phyloP scores from a whole-genome alignment of 2,888 invertebrate species.

The Lymantria monacha region DNA sequence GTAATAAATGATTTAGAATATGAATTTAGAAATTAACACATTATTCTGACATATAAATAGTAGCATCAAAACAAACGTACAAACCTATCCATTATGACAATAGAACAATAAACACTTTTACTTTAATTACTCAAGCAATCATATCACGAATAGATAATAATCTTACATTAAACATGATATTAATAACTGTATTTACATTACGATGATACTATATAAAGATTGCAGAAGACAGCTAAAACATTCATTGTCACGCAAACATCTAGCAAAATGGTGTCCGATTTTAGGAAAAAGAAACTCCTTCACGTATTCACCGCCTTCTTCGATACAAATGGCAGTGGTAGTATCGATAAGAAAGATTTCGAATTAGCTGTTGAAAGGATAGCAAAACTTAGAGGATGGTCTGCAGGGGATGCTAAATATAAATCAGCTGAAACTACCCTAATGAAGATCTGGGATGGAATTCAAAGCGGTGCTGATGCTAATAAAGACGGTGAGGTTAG shows the following conservation, averaged over 20 bases:
- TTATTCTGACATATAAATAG: too few relatives aligned
- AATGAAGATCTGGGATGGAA: slow-evolving; percentile 91
- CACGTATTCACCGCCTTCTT: slow-evolving; percentile 94
- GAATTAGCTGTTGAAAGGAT: slow-evolving; percentile 93
- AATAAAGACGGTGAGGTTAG: slow-evolving; percentile 92
- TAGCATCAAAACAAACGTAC: neutral
- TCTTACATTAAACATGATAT: slow-evolving; percentile 13
- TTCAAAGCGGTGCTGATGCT: slow-evolving; percentile 89
- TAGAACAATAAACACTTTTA: slow-evolving; percentile 6
- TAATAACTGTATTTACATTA: neutral
- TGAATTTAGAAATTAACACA: too few relatives aligned
- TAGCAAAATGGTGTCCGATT: slow-evolving; percentile 88
- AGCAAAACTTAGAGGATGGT: slow-evolving; percentile 90
- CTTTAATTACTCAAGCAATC: slow-evolving; percentile 19
- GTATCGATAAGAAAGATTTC: slow-evolving; percentile 93
- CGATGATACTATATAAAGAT: slow-evolving; percentile 24
- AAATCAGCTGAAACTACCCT: slow-evolving; percentile 88
- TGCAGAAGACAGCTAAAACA: slow-evolving; percentile 2
- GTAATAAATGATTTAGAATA: too few relatives aligned
- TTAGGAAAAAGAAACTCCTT: slow-evolving; percentile 93
- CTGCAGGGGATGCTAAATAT: slow-evolving; percentile 86
- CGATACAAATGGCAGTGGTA: slow-evolving; percentile 94
- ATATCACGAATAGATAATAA: slow-evolving; percentile 26
- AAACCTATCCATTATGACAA: neutral
- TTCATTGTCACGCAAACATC: slow-evolving; percentile 14